Base-by-base conservation (phyloP, 2,888 invertebrate species). In the Dioctria linearis region DNA sequence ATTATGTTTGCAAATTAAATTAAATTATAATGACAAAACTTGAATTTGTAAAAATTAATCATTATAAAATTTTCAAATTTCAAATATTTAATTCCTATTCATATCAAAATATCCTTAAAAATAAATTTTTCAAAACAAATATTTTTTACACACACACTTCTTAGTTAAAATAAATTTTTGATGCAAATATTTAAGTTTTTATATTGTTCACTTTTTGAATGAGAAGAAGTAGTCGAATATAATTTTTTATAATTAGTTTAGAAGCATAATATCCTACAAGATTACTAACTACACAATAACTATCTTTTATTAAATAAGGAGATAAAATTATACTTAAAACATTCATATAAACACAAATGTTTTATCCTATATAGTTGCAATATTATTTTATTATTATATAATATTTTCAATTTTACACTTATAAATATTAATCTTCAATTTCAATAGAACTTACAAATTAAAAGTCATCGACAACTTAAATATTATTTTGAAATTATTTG, bases 231-330 rank as follows among this genome's bases (percentile, higher is more conserved):
- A 61, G 61, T 61, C 6, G 2, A 61, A 13, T 39, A 61, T 39
- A 11, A 61, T 39, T 61, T 61, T 13, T 5, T 61, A 39, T 61
- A n/a, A 5, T 37, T 61, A 61, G 61, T 61, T 61, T 61, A 61
- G 61, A 61, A 37, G 61, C 61, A 61, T 61, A 13, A 25, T 54
- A 54, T 54, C 8, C 46, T 46, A n/a, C 8, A 54, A 25, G 25
- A n/a, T 54, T 54, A 25, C 25, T 25, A 25, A 25, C 11, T 11
- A 54, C 54, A 54, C 3, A 0, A n/a, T 54, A 11, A 54, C 11
- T 54, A 11, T 54, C n/a, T 54, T 4, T 54, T 54, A 46, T 46
- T 11, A 54, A 54, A 54, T n/a, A n/a, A 54, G 8, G 25, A 25
- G 0, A 8, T 54, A 54, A 54, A 54, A 54, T 46, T 46, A 54